Base-by-base conservation (phyloP, 2,888 invertebrate species). In the Entomobrya proxima region DNA sequence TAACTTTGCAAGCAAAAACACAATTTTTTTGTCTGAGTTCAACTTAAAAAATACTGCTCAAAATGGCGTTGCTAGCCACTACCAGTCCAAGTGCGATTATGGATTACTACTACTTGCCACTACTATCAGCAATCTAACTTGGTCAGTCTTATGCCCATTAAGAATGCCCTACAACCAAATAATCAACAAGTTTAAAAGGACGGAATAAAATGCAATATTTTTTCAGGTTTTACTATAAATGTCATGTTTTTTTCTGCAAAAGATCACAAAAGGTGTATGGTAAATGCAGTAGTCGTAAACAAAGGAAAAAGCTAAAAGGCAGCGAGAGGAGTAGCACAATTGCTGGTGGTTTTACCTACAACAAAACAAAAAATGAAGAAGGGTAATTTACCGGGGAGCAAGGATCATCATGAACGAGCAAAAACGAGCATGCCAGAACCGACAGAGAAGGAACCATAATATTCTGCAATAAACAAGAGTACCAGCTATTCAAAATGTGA, bases 161-260 rank as follows among this genome's bases (percentile, higher is more conserved):
- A 35, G 50, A 72, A 78, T 84, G 84, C 84, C 84, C 72, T 78
- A 72, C 58, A 77, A 77, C 72, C 84, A 52, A 78, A 84, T 77
- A 84, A 84, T 84, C 83, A 84, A 77, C 77, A 84, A 72, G 83
- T 78, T 84, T 76, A 77, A 82, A 83, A 52, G 21, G 67, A 67
- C 64, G 64, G 67, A 47, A 72, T 30, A 30, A 67, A 78, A 44
- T 84, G 69, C 84, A 77, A 84, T 84, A 84, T 77, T 72, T 75
- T 75, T 84, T 72, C 72, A 52, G 77, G 67, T 61, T 84, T 77
- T 72, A 78, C 84, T 84, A 84, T 84, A 84, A 84, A 84, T 47
- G 84, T 84, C 84, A 84, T 77, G 72, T 78, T 76, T 76, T 30
- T 67, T 32, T 30, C 52, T 72, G 47, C 44, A 83, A 83, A 83